A percentile compares a stretch with the other conserved stretches of the same genome.
These are phyloP conservation scores for Cavia aperea DNA, from an alignment of 2,113 vertebrate species.

Conservation along the genomic window DNA sequence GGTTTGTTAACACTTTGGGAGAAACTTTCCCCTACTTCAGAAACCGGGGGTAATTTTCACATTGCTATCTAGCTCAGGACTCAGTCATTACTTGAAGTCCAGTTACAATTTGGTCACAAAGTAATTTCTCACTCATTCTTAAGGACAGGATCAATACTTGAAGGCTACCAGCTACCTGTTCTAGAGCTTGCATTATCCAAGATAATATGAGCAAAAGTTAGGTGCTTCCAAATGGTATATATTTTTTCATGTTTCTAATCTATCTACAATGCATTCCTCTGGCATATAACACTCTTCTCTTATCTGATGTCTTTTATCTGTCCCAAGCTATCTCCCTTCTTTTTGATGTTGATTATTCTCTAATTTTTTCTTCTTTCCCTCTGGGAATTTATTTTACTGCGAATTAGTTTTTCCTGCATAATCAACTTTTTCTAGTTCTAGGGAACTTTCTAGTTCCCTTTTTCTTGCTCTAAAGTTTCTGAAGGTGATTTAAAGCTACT, in stretches of 20 bases:
- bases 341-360: not conserved
- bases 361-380: not conserved
- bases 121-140: not conserved
- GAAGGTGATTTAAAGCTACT: not conserved
- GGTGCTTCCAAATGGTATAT: not conserved
- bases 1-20: not conserved
- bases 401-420: not conserved
- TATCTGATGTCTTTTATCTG: not conserved
- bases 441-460: not conserved
- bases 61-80: not conserved
- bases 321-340: not conserved
- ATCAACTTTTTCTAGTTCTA: not conserved
- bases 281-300: not conserved
- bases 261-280: not conserved
- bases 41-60: not conserved
- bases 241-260: not conserved
- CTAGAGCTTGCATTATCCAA: not conserved
- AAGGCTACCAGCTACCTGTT: not conserved
- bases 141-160: not conserved
- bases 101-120: not conserved
- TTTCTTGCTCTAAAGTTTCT: conserved; percentile 10
- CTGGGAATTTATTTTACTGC: not conserved
- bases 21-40: not conserved
- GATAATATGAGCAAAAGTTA: not conserved
- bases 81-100: not conserved